Conservation (phyloP, 2,797 vertebrate species). For the Eulemur albifrons region DNA sequence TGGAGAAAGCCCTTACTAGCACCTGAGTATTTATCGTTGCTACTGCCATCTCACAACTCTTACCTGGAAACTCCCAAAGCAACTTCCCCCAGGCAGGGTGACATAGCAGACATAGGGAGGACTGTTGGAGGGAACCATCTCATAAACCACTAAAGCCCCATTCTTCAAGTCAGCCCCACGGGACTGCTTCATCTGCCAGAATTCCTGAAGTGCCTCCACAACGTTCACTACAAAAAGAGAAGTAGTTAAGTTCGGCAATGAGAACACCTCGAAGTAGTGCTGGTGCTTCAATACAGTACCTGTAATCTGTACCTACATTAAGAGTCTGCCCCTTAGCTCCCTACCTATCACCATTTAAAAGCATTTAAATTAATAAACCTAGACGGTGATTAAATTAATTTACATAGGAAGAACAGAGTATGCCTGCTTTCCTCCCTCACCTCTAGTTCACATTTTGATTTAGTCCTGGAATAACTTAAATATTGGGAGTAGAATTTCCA, state of each 20-base stretch:
- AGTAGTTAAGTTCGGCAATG: not conserved
- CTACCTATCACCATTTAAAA: not conserved
- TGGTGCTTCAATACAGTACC: not conserved
- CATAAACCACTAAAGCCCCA: conserved; percentile 96
- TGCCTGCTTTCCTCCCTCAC: not conserved
- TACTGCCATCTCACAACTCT: not conserved
- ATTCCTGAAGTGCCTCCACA: conserved; percentile 98
- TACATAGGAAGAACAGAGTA: not conserved
- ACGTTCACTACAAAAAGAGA: conserved; percentile 91
- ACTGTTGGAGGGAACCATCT: conserved; percentile 97
- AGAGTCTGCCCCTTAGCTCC: not conserved
- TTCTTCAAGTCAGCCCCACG: conserved; percentile 96
- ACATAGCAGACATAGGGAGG: conserved; percentile 98
- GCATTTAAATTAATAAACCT: not conserved
- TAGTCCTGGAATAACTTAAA: conserved; percentile 27
- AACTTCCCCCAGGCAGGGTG: conserved; percentile 96
- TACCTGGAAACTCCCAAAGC: conserved; percentile 99
- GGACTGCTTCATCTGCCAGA: conserved; percentile 99
- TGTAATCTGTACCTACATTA: not conserved
- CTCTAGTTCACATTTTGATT: not conserved
- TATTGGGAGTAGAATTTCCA: not conserved
- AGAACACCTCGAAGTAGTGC: not conserved
- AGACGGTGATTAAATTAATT: not conserved
- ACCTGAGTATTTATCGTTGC: not conserved
- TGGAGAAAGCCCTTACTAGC: not conserved